A percentile compares a stretch with the other conserved stretches of the same genome.
phyloP scores from a whole-genome alignment of 2,113 vertebrate species.

The Solea senegalensis region DNA sequence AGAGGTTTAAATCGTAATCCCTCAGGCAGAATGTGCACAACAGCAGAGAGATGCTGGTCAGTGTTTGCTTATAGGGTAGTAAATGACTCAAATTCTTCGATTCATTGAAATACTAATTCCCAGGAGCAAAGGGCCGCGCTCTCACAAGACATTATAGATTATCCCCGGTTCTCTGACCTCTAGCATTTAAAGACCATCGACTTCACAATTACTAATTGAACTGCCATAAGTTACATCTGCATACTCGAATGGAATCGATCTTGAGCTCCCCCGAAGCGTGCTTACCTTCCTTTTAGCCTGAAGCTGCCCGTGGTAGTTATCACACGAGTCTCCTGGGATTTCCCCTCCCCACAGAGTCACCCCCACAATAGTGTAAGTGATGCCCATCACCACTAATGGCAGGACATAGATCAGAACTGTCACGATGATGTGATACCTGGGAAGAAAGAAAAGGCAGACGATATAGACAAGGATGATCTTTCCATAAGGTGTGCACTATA shows the following conservation, averaged over 20 bases:
- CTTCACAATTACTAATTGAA: conserved; percentile 10
- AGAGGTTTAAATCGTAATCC: conserved; percentile 15
- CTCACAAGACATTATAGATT: not conserved
- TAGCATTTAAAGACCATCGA: conserved; percentile 2
- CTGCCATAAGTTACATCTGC: not conserved
- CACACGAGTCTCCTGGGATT: conserved; percentile 93
- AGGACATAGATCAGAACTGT: conserved; percentile 91
- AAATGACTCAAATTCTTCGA: not conserved
- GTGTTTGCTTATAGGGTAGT: not conserved
- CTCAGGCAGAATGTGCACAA: not conserved
- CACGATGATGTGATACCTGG: conserved; percentile 93
- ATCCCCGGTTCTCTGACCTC: conserved; percentile 5
- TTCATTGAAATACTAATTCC: not conserved
- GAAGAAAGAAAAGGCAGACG: not conserved
- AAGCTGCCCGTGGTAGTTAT: conserved; percentile 96
- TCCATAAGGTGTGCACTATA: not conserved
- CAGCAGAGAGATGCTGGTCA: not conserved
- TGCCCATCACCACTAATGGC: conserved; percentile 93
- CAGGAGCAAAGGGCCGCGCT: not conserved
- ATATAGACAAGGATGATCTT: not conserved
- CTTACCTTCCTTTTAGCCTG: conserved; percentile 96
- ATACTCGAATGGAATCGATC: not conserved
- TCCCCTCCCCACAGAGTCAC: conserved; percentile 95
- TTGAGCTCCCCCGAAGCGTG: not conserved
- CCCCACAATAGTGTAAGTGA: conserved; percentile 96